These are phyloP conservation scores for Malaclemys terrapin DNA, from an alignment of 2,113 vertebrate genomes.

Conservation along the genomic window DNA sequence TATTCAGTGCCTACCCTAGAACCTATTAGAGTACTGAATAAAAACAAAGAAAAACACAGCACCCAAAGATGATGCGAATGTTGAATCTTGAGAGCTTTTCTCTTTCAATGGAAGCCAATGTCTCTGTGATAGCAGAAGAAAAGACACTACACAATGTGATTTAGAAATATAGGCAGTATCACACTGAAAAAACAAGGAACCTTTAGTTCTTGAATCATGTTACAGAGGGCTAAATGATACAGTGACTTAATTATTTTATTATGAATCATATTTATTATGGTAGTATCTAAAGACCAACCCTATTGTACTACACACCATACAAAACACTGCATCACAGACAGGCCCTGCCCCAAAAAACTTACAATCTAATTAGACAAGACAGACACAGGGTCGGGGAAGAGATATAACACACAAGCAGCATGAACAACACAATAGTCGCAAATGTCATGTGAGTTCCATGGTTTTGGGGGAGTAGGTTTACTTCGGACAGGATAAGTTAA, in stretches of 20 bases:
- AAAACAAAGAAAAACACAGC: not conserved
- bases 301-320: not conserved
- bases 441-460: too few relatives aligned
- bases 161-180: constrained; percentile 23
- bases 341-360: not conserved
- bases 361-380: not conserved
- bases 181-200: constrained; percentile 23
- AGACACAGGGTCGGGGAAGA: not conserved
- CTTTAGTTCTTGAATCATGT: not conserved
- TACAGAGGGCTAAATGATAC: not conserved
- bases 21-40: not conserved
- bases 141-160: not conserved
- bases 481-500: too few relatives aligned
- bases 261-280: not conserved
- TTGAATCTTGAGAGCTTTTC: not conserved
- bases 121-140: not conserved
- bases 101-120: not conserved
- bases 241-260: not conserved
- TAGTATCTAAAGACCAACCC: not conserved
- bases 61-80: not conserved
- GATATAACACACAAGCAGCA: not conserved
- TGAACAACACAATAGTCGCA: too few relatives aligned
- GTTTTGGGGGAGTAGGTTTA: too few relatives aligned
- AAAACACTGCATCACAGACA: not conserved
- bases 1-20: not conserved